Evolutionary conservation across 2,113 vertebrate genomes (phyloP), one percentile per base, ranked within the genome.

Genomic region (Regulus satrapa): DNA sequence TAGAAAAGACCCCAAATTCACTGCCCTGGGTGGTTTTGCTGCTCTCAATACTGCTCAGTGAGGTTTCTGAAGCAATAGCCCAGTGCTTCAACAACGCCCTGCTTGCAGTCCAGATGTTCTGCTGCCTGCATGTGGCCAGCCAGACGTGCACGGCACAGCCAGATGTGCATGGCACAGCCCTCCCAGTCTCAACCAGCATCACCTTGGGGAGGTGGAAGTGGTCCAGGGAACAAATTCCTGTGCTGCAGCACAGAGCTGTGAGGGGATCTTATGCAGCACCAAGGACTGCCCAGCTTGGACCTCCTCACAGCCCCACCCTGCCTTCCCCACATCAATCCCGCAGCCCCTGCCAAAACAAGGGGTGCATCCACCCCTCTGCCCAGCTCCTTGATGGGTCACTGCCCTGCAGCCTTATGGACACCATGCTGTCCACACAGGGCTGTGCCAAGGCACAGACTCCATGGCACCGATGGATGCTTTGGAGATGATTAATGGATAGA

Each of bases 1-100:
- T 73, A 89, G 80, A 94, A 84, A 84, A 88, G 81, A 89, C 93
- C 88, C 88, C 71, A 92, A 82, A 82, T 88, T 85, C 79, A 88
- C 92, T 80, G 77, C 81, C 52, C 72, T 74, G 51, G 24, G 29
- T 90, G 66, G 40, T 74, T 92, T 51, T 46, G 69, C 72, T 90
- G n/a, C 75, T 82, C 74, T 68, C 48, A 54, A 38, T 1, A 29
- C 9, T 23, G 45, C 55, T 71, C 51, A 80, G 76, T 12, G 36
- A 92, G 31, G 72, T 55, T 92, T 84, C 61, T 18, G 2, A 74
- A 80, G 72, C 51, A 67, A 85, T 7, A 73, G 18, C 61, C 36
- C 20, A 45, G 23, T 17, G 26, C 51, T 69, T 51, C 2, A 10
- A 38, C 72, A 62, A 63, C 0, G 1, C 34, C 46, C 2, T 1